Percentiles rank a stretch among this genome's conserved stretches.
phyloP scores from a whole-genome alignment of 2,888 invertebrate genomes.

The Noctua janthina region DNA sequence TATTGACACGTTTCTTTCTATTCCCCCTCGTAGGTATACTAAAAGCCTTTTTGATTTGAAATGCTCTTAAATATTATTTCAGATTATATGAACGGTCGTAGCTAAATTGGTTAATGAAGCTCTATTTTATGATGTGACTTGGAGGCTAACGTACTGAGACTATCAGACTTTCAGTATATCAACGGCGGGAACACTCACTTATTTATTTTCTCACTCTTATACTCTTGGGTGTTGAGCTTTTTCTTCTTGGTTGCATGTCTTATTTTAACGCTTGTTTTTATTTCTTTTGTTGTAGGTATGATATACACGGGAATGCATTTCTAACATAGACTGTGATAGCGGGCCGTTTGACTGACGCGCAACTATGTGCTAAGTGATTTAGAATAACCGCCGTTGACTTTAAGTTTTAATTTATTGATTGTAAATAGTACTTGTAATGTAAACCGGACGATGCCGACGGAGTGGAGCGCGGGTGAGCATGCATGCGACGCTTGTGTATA shows the following conservation, averaged over 20 bases:
- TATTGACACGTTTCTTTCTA: neutral
- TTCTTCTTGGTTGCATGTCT: constrained; percentile 80
- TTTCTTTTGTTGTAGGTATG: constrained; percentile 90
- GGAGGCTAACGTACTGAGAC: neutral
- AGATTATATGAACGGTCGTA: neutral
- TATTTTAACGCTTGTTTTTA: constrained; percentile 84
- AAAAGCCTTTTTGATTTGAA: neutral
- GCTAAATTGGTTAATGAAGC: neutral
- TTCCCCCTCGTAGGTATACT: neutral
- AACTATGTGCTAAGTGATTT: constrained; percentile 83
- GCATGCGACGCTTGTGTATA: constrained; percentile 81
- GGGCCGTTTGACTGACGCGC: constrained; percentile 78
- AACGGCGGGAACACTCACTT: neutral
- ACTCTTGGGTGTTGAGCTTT: constrained; percentile 51
- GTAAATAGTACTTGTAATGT: constrained; percentile 77
- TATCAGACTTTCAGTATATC: neutral
- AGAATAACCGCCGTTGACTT: constrained; percentile 79
- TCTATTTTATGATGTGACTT: neutral
- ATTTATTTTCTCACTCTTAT: constrained; percentile 10
- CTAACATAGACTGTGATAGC: constrained; percentile 88
- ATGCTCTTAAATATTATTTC: neutral
- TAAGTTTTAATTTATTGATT: constrained; percentile 79
- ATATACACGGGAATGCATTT: constrained; percentile 86
- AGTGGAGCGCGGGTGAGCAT: constrained; percentile 79
- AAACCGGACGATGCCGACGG: constrained; percentile 66